Base-by-base conservation (phyloP, 1,140 invertebrate genomes). In the Sitophilus oryzae region DNA sequence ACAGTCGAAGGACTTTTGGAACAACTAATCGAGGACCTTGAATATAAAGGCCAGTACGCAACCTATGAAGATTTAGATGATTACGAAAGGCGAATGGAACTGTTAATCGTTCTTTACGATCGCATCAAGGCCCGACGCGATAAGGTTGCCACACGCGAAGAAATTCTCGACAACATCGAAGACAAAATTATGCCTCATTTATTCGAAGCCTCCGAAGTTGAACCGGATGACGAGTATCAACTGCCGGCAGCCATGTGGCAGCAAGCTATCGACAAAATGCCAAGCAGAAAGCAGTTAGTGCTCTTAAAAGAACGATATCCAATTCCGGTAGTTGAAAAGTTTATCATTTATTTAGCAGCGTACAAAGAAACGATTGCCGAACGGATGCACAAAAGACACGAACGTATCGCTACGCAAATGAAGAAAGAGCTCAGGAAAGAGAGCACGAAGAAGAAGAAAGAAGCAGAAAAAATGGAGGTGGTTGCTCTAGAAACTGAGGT, bases 401-500 rank as follows among this genome's bases (percentile, higher is more conserved):
- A 69, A 52, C 69, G 67, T 37, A 64, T 72, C 8, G 64, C 66
- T 2, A 55, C 65, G 8, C 68, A 71, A 61, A 69, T 71, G 66
- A 68, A 65, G 41, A 67, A 66, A 40, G 69, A 70, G 22, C 52
- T 72, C 9, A 53, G 64, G 19, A 61, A 58, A 36, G 69, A 72
- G 55, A 61, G 63, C 2, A 61, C 65, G n/a, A 64, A 66, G 40
- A 58, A 63, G 40, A 61, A 63, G 23, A 59, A 60, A 36, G 45
- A 58, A 44, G 59, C 65, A 6, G 63, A 69, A 30, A 60, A 57
- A 34, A 63, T 62, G 15, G 59, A 66, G 49, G 15, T 25, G 2
- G 49, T 56, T 9, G 56, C 52, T 15, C 56, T 65, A 6, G 55
- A 63, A 2, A 62, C 62, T 21, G 20, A 51, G 15, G 42, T 23